These are phyloP conservation scores for Alloscopus bannaensis DNA, from an alignment of 2,888 invertebrate species.

Conservation along the genomic window DNA sequence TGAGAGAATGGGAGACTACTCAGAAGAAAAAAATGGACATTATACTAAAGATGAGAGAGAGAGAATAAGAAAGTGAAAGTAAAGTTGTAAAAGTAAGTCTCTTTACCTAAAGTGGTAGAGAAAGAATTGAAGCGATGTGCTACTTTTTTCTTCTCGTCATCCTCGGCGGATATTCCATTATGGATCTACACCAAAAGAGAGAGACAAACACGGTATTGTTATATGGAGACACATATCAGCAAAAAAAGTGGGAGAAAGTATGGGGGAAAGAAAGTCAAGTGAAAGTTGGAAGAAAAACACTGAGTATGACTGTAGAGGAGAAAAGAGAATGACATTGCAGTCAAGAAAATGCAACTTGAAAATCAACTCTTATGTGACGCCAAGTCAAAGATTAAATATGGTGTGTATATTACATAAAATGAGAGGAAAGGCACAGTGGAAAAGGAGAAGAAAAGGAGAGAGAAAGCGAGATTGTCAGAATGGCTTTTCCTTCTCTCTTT, in stretches of 20 bases:
- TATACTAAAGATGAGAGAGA: conserved; percentile 48
- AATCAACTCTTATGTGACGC: conserved; percentile 49
- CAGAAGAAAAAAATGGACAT: conserved; percentile 52
- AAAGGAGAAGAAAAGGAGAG: background rate
- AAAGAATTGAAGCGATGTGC: conserved; percentile 52
- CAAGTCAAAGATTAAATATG: conserved; percentile 42
- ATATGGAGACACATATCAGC: background rate
- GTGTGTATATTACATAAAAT: conserved; percentile 16
- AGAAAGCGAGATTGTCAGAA: conserved; percentile 1
- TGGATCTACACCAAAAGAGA: background rate
- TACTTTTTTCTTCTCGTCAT: too few relatives aligned
- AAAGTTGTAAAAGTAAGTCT: conserved; percentile 57
- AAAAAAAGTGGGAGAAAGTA: conserved; percentile 6
- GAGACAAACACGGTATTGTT: too few relatives aligned
- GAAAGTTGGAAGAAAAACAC: conserved; percentile 49
- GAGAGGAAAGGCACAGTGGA: too few relatives aligned
- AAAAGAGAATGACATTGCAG: conserved; percentile 25
- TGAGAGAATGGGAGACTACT: conserved; percentile 42
- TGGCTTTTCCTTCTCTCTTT: conserved; percentile 1
- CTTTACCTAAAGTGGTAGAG: conserved; percentile 49
- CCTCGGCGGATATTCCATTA: conserved; percentile 28
- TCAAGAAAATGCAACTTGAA: conserved; percentile 39
- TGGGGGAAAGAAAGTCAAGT: conserved; percentile 41
- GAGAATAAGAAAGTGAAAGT: conserved; percentile 56
- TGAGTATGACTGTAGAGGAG: conserved; percentile 15